Conservation (phyloP, 1,140 invertebrate species). For the Leptopilina clavipes region DNA sequence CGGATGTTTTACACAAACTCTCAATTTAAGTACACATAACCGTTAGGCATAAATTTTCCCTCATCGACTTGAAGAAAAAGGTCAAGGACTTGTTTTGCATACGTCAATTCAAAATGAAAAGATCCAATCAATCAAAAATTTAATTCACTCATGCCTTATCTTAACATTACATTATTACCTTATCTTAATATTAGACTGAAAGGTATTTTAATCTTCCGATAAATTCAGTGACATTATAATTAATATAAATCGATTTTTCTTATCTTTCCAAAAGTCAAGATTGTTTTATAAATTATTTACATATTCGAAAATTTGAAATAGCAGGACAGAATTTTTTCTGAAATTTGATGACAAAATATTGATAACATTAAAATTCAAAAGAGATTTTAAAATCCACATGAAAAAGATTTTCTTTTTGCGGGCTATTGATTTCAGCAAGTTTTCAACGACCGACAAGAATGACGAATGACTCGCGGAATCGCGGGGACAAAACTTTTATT, state of each 20-base stretch:
- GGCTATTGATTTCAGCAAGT: slow-evolving; percentile 52
- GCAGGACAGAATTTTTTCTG: too few relatives aligned
- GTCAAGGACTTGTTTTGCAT: slow-evolving; percentile 25
- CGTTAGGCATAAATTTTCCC: neutral
- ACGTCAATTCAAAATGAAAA: neutral
- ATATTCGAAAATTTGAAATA: slow-evolving; percentile 36
- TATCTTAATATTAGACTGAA: neutral
- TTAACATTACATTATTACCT: too few relatives aligned
- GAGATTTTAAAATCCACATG: neutral
- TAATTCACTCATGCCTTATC: too few relatives aligned
- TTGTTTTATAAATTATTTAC: too few relatives aligned
- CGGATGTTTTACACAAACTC: slow-evolving; percentile 40
- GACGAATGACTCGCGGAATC: slow-evolving; percentile 54
- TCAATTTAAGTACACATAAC: neutral
- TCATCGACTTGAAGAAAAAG: slow-evolving; percentile 14
- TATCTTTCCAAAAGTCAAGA: too few relatives aligned
- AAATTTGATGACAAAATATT: too few relatives aligned
- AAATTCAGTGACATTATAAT: too few relatives aligned
- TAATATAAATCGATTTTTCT: too few relatives aligned
- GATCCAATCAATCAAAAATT: too few relatives aligned
- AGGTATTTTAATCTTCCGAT: too few relatives aligned
- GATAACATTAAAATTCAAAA: slow-evolving; percentile 17
- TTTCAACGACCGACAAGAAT: slow-evolving; percentile 41
- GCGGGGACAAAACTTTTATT: slow-evolving; percentile 55
- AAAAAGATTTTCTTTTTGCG: slow-evolving; percentile 39